phyloP scores from a whole-genome alignment of 2,888 invertebrate genomes.

The Xestia ashworthii region DNA sequence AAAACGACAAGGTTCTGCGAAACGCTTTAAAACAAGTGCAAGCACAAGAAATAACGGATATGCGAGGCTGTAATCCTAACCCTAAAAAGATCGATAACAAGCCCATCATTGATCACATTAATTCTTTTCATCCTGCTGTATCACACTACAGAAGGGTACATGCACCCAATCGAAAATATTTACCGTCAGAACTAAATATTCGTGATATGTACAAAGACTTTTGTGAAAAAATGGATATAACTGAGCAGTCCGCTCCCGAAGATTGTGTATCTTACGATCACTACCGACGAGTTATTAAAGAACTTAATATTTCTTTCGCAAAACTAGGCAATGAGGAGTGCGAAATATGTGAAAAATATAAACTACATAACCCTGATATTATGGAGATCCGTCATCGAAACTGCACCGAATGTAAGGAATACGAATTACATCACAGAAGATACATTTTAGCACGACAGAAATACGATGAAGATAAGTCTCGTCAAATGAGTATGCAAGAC shows the following conservation, averaged over 20 bases:
- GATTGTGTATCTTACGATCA: conserved; percentile 38
- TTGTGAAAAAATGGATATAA: conserved; percentile 25
- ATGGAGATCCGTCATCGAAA: conserved; percentile 31
- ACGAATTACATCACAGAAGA: conserved; percentile 38
- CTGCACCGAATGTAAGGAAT: conserved; percentile 27
- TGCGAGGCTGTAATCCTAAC: conserved; percentile 36
- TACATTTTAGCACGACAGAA: conserved; percentile 38
- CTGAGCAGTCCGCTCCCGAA: conserved; percentile 26
- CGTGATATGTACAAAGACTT: conserved; percentile 45
- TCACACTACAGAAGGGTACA: conserved; percentile 62
- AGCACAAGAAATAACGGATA: conserved; percentile 26
- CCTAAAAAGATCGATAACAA: conserved; percentile 41
- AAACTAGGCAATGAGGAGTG: conserved; percentile 50
- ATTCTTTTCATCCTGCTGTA: conserved; percentile 50
- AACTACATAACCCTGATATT: conserved; percentile 38
- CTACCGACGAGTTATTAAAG: conserved; percentile 44
- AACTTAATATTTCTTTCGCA: conserved; percentile 46
- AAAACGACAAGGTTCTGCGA: conserved; percentile 26
- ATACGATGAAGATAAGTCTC: conserved; percentile 36
- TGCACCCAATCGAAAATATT: conserved; percentile 57
- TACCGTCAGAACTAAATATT: conserved; percentile 54
- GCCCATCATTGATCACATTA: conserved; percentile 49
- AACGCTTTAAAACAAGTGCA: conserved; percentile 32
- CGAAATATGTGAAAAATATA: conserved; percentile 43
- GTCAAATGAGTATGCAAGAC: conserved; percentile 29